Percentiles rank a stretch among this genome's conserved stretches.
Conservation (phyloP, 1,140 invertebrate genomes). For the Diachasma alloeum region DNA sequence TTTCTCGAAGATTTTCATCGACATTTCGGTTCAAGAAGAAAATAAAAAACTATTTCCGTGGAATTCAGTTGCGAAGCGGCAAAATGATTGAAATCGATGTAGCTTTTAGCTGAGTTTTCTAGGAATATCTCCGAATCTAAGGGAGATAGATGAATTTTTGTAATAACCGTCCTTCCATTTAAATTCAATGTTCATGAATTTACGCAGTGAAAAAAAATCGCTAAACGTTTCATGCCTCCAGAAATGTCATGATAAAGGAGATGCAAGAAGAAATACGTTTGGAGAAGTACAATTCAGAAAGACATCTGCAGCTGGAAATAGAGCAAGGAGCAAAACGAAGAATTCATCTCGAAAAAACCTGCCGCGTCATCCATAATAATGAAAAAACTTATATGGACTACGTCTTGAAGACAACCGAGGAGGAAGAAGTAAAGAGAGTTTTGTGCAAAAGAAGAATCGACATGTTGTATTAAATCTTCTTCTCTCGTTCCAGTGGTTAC, state of each 20-base stretch:
- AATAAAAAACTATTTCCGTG: no score
- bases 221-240: slow-evolving; percentile 17
- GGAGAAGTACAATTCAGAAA: slow-evolving; percentile 42
- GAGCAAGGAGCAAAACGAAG: slow-evolving; percentile 32
- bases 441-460: background rate
- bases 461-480: slow-evolving; percentile 1
- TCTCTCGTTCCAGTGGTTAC: slow-evolving; percentile 65
- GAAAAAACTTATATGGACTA: slow-evolving; percentile 38
- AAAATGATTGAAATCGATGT: no score
- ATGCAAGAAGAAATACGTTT: slow-evolving; percentile 49
- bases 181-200: background rate
- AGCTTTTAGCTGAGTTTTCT: no score
- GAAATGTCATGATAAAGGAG: slow-evolving; percentile 45
- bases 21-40: no score
- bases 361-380: slow-evolving; percentile 25
- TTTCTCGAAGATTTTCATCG: no score
- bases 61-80: no score
- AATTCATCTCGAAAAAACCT: slow-evolving; percentile 43
- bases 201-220: background rate
- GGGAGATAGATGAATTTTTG: no score
- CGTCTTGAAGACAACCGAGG: slow-evolving; percentile 22
- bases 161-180: no score
- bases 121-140: no score
- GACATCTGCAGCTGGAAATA: slow-evolving; percentile 32
- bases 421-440: slow-evolving; percentile 42